Evolutionary conservation across 2,888 invertebrate species (phyloP).

Genomic region (Clivina fossor): DNA sequence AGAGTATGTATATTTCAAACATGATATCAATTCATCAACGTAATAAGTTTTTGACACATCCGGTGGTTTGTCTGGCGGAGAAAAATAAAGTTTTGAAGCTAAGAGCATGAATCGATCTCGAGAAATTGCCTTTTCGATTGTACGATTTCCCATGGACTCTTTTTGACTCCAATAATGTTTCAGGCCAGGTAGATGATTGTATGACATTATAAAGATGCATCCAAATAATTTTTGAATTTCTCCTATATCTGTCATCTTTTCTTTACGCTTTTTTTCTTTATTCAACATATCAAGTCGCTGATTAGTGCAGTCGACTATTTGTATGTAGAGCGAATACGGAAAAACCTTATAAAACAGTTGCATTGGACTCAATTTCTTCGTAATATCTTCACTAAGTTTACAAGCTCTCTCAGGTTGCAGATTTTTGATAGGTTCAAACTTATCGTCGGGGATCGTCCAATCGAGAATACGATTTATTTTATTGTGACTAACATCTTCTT

Average conservation of each 20-base stretch:
- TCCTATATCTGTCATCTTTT: constrained; percentile 22
- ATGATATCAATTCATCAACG: constrained; percentile 30
- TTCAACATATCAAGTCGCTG: constrained; percentile 12
- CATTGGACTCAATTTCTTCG: neutral
- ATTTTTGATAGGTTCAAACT: constrained; percentile 19
- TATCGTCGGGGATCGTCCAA: constrained; percentile 12
- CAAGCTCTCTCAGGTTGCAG: constrained; percentile 12
- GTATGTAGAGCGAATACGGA: neutral
- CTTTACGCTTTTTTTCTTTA: constrained; percentile 19
- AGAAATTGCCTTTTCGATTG: constrained; percentile 23
- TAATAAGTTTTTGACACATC: constrained; percentile 26
- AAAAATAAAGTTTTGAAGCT: constrained; percentile 29
- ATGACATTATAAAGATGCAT: constrained; percentile 31
- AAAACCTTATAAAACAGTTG: constrained; percentile 3
- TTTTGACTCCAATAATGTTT: constrained; percentile 26
- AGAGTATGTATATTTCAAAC: constrained; percentile 32
- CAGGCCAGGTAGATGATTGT: constrained; percentile 17
- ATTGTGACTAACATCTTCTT: no score
- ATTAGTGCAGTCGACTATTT: constrained; percentile 7
- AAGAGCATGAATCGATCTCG: constrained; percentile 25
- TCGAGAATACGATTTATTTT: constrained; percentile 24
- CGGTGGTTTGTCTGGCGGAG: constrained; percentile 26
- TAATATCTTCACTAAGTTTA: constrained; percentile 9
- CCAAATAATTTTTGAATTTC: constrained; percentile 24
- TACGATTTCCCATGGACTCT: constrained; percentile 24